Evolutionary conservation across 2,888 invertebrate species (phyloP).

Genomic region (Pandemis cinnamomeana): DNA sequence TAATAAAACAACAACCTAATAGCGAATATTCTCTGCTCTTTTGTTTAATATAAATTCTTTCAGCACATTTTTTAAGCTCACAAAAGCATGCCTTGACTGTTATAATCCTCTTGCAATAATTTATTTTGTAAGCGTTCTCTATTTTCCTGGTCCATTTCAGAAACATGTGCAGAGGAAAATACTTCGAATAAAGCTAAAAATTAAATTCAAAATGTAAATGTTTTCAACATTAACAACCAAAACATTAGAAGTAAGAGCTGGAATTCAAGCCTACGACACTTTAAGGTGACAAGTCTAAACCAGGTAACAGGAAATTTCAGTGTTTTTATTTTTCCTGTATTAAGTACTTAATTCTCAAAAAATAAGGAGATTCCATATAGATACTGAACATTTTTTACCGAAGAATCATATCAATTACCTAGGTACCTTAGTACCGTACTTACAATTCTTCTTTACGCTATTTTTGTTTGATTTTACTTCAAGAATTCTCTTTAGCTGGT

Average conservation of each 20-base stretch:
- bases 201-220: no score
- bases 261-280: background rate
- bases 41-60: slow-evolving; percentile 44
- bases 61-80: slow-evolving; percentile 45
- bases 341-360: no score
- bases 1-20: slow-evolving; percentile 16
- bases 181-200: background rate
- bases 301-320: background rate
- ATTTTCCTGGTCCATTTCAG: slow-evolving; percentile 6
- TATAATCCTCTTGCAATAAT: slow-evolving; percentile 51
- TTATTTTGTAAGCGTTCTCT: slow-evolving; percentile 50
- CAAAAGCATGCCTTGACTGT: slow-evolving; percentile 51
- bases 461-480: no score
- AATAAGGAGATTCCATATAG: no score
- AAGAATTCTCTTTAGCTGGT: no score
- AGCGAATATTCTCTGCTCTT: slow-evolving; percentile 25
- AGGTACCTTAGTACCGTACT: no score
- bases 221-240: background rate
- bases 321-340: background rate
- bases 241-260: background rate
- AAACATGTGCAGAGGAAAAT: background rate
- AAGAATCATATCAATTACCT: no score
- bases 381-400: no score
- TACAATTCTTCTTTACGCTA: no score
- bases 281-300: background rate